Conservation (phyloP, 2,113 vertebrate genomes). For the Engraulis encrasicolus region DNA sequence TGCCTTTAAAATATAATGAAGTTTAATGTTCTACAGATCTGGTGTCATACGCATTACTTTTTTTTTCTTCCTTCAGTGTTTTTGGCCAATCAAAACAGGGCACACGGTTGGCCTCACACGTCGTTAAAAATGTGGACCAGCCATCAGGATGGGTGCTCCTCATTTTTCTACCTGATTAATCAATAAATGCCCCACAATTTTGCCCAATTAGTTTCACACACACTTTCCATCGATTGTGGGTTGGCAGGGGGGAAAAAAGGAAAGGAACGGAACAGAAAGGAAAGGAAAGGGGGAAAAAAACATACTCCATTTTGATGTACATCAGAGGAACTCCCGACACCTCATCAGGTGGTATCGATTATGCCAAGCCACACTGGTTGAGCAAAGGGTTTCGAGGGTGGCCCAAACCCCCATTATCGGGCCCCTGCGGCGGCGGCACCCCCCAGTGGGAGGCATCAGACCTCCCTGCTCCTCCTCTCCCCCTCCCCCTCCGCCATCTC, state of each 20-base stretch:
- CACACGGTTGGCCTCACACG: conserved; percentile 46
- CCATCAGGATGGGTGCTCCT: conserved; percentile 60
- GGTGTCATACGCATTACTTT: too few species aligned
- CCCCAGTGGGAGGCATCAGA: conserved; percentile 59
- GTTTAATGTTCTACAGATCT: conserved; percentile 12
- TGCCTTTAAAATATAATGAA: conserved; percentile 3
- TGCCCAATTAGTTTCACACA: conserved; percentile 80
- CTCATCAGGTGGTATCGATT: conserved; percentile 81
- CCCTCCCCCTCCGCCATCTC: conserved; percentile 22
- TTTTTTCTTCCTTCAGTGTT: conserved; percentile 11
- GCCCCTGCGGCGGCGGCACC: conserved; percentile 57
- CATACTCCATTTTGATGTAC: conserved; percentile 77
- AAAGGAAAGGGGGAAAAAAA: too few species aligned
- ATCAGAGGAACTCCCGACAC: conserved; percentile 75
- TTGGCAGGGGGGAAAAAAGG: conserved; percentile 30
- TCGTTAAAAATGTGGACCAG: conserved; percentile 46
- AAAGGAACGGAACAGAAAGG: too few species aligned
- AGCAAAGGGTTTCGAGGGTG: conserved; percentile 62
- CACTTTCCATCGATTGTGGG: conserved; percentile 70
- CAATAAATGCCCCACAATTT: conserved; percentile 77
- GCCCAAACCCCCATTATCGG: conserved; percentile 68
- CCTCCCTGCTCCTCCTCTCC: conserved; percentile 51
- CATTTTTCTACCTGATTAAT: conserved; percentile 80
- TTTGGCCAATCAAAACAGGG: conserved; percentile 71
- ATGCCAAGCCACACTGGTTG: conserved; percentile 60